Evolutionary conservation across 2,113 vertebrate species (phyloP).

Genomic region (Psittacula cyanocephala): DNA sequence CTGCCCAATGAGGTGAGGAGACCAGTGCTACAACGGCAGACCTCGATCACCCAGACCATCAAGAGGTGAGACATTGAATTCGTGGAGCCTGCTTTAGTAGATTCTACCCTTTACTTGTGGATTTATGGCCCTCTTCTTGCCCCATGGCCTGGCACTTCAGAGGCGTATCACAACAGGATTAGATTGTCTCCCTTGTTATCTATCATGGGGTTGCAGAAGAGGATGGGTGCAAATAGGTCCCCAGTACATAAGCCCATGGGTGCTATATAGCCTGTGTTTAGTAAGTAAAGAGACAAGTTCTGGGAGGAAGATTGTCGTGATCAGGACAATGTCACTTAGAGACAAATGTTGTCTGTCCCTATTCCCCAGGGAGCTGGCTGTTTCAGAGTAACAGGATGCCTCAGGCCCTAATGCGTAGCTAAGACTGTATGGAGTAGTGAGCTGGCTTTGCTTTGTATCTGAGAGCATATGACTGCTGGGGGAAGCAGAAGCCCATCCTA

Average conservation of each 20-base stretch:
- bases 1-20: slow-evolving; percentile 80
- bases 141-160: not conserved
- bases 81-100: not conserved
- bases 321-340: not conserved
- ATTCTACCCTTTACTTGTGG: accelerated
- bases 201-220: not conserved
- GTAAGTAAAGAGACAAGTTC: not conserved
- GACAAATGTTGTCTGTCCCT: not conserved
- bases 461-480: not conserved
- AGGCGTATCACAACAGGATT: not conserved
- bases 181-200: not conserved
- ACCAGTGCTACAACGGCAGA: slow-evolving; percentile 86
- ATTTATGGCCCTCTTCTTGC: not conserved
- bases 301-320: not conserved
- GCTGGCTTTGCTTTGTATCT: not conserved
- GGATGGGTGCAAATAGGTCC: not conserved
- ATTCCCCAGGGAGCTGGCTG: not conserved
- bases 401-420: not conserved
- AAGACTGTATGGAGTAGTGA: not conserved
- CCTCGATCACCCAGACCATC: slow-evolving; percentile 97
- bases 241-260: accelerated
- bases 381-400: not conserved
- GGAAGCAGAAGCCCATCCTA: not conserved
- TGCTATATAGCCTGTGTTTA: not conserved
- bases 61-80: slow-evolving; percentile 80